Evolutionary conservation across 2,888 invertebrate genomes (phyloP).

Genomic region (Plebejus argus): DNA sequence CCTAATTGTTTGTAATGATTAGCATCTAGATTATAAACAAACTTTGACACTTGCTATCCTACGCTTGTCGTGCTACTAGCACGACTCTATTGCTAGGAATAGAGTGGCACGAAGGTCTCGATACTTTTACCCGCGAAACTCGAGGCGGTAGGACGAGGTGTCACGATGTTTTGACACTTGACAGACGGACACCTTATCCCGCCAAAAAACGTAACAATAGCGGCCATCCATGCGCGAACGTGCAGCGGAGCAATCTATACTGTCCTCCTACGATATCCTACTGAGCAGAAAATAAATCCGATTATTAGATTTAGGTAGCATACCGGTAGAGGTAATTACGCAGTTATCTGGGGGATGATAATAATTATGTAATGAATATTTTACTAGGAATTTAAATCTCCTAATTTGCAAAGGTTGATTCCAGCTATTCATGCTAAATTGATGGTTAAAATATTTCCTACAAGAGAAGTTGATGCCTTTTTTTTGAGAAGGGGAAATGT

Average conservation of each 20-base stretch:
- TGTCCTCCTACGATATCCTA: background rate
- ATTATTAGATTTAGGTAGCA: background rate
- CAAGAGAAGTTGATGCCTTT: too few relatives aligned
- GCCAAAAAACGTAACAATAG: conserved; percentile 1
- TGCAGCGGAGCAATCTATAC: background rate
- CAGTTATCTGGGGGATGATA: background rate
- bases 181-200: conserved; percentile 3
- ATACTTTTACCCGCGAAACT: conserved; percentile 9
- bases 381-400: too few relatives aligned
- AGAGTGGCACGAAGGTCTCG: background rate
- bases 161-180: background rate
- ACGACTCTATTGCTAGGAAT: background rate
- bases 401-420: too few relatives aligned
- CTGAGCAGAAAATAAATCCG: background rate
- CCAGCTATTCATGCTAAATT: too few relatives aligned
- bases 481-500: too few relatives aligned
- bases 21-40: background rate
- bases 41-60: conserved; percentile 1
- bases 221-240: conserved; percentile 1
- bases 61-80: background rate
- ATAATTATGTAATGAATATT: background rate
- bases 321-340: background rate
- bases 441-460: too few relatives aligned
- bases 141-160: background rate
- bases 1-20: background rate